phyloP scores from a whole-genome alignment of 1,140 invertebrate species.

The Bombus huntii region DNA sequence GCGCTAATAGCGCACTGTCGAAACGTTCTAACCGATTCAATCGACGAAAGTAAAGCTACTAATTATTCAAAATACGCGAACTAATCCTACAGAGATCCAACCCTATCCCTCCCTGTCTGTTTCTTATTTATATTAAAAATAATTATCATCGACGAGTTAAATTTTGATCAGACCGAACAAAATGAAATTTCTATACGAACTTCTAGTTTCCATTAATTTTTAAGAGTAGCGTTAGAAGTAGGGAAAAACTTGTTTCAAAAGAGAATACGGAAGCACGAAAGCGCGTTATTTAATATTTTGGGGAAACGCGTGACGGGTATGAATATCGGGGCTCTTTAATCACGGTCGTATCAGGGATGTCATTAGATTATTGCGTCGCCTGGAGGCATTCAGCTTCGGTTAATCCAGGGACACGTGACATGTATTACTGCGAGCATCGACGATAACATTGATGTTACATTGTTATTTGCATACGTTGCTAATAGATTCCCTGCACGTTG shows the following conservation, averaged over 20 bases:
- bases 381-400: conserved; percentile 37
- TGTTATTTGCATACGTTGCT: conserved; percentile 49
- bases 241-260: too few relatives aligned
- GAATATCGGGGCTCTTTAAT: conserved; percentile 38
- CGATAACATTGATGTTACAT: conserved; percentile 49
- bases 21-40: neutral
- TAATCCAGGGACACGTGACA: conserved; percentile 40
- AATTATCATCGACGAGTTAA: too few relatives aligned
- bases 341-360: conserved; percentile 25
- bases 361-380: conserved; percentile 50
- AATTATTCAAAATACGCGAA: neutral
- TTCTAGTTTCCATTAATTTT: too few relatives aligned
- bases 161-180: too few relatives aligned
- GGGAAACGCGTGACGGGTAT: neutral
- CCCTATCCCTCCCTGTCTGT: too few relatives aligned
- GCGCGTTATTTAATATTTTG: neutral
- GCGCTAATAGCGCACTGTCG: neutral
- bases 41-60: neutral
- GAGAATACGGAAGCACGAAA: neutral
- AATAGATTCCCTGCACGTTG: conserved; percentile 26
- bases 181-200: too few relatives aligned
- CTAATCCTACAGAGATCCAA: too few relatives aligned
- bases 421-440: conserved; percentile 39
- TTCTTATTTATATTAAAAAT: too few relatives aligned
- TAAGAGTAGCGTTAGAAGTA: too few relatives aligned